Evolutionary conservation across 2,113 vertebrate species (phyloP).

Genomic region (Catharus fuscescens): DNA sequence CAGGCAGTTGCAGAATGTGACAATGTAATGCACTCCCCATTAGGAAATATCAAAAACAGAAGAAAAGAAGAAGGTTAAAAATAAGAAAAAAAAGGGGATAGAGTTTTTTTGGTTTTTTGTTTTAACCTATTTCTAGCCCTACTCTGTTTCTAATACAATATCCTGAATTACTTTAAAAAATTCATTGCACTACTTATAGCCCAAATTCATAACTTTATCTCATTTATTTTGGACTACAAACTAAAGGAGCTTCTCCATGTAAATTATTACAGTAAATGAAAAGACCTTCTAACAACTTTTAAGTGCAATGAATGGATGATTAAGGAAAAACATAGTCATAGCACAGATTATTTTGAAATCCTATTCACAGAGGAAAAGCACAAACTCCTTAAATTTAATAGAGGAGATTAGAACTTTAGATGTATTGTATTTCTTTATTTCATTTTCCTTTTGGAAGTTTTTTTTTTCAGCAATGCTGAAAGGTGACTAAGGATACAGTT

Average conservation of each 20-base stretch:
- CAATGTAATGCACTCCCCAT: background rate
- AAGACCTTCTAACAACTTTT: background rate
- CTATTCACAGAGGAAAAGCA: background rate
- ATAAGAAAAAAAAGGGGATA: too few relatives aligned
- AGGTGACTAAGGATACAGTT: background rate
- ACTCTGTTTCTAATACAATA: background rate
- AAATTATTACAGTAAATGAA: background rate
- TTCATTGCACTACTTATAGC: background rate
- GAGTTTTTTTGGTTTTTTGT: background rate
- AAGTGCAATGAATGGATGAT: background rate
- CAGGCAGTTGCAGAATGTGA: background rate
- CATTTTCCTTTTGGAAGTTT: background rate
- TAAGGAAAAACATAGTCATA: background rate
- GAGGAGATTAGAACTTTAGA: background rate
- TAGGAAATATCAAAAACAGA: background rate
- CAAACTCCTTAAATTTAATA: background rate
- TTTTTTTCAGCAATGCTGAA: background rate
- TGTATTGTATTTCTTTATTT: background rate
- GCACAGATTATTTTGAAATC: background rate
- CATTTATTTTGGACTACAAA: background rate
- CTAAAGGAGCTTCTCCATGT: background rate
- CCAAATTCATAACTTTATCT: background rate
- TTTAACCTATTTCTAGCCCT: background rate
- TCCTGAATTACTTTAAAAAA: background rate
- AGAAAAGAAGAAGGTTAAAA: rapidly evolving